Evolutionary conservation across 2,113 vertebrate genomes (phyloP).

Genomic region (Burhinus bistriatus): DNA sequence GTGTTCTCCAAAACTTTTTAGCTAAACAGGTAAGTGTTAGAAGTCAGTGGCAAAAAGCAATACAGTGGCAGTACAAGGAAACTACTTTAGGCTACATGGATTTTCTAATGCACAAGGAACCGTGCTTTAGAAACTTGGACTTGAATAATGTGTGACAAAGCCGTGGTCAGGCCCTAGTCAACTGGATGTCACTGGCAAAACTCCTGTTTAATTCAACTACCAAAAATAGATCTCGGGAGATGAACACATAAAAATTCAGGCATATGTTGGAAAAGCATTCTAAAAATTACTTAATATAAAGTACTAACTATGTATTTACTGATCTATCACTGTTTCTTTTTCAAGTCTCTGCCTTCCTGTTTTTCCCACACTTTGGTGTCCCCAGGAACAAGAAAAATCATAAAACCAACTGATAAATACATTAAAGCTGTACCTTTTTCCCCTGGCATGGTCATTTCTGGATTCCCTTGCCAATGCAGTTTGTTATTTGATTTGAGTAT

Average conservation of each 20-base stretch:
- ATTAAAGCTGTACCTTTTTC: not conserved
- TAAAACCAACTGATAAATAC: not conserved
- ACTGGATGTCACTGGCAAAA: not conserved
- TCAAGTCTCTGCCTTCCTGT: not conserved
- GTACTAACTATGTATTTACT: not conserved
- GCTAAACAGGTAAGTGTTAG: not conserved
- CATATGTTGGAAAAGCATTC: not conserved
- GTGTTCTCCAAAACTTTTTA: not conserved
- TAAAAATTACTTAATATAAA: not conserved
- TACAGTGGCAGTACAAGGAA: not conserved
- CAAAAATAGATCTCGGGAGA: not conserved
- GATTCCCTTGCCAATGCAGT: not conserved
- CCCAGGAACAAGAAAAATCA: not conserved
- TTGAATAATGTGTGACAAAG: not conserved
- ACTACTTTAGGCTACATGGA: not conserved
- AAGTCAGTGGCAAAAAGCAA: not conserved
- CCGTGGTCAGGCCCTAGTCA: not conserved
- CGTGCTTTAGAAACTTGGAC: not conserved
- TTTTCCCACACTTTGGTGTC: not conserved
- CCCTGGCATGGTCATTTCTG: not conserved
- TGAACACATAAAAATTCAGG: not conserved
- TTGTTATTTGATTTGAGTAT: not conserved
- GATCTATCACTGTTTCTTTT: not conserved
- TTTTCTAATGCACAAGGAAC: not conserved
- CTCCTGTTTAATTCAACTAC: not conserved